Base-by-base conservation (phyloP, 2,888 invertebrate species). In the Synergus umbraculus region DNA sequence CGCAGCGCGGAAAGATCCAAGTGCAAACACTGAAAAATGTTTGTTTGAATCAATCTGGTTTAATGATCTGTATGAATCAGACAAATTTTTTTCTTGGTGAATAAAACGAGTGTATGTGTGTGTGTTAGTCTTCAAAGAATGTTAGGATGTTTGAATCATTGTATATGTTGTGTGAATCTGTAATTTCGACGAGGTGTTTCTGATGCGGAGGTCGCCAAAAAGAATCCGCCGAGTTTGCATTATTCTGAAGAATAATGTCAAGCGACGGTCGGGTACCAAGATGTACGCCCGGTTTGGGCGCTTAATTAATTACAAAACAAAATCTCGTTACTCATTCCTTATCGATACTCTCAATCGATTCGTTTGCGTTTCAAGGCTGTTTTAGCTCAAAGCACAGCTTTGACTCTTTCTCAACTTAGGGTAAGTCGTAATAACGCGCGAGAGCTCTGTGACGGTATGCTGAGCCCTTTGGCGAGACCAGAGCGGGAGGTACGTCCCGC, bases 251-350 rank as follows among this genome's bases (percentile, higher is more conserved):
- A 84, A 87, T 85, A 86, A 86, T 83, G 84, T 64, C 78, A 77
- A 82, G 82, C 83, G 82, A 88, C 86, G 83, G 80, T 76, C 78
- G 90, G 90, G 87, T 90, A 80, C 81, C 81, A 54, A 83, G 77
- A 83, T 86, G 88, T 88, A 90, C 89, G 89, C 88, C 89, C 85
- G 85, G 88, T 89, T 88, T 89, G 86, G 88, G 90, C 84, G 83
- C 84, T 81, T 79, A 77, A 81, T 79, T 81, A 81, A 73, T 49
- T 54, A n/a, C 7, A 7, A n/a, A 8, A n/a, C 5, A 78, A 81
- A 81, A 65, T 66, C 60, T 79, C n/a, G 66, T 46, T 44, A 69
- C 77, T 78, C 18, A 60, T 77, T 54, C 54, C 79, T 63, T 78
- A 18, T 79, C 73, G 73, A 54, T 73, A 37, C 49, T 73, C 54